These are phyloP conservation scores for Scomberomorus guttatus DNA, from an alignment of 2,797 vertebrate genomes.

Conservation along the genomic window DNA sequence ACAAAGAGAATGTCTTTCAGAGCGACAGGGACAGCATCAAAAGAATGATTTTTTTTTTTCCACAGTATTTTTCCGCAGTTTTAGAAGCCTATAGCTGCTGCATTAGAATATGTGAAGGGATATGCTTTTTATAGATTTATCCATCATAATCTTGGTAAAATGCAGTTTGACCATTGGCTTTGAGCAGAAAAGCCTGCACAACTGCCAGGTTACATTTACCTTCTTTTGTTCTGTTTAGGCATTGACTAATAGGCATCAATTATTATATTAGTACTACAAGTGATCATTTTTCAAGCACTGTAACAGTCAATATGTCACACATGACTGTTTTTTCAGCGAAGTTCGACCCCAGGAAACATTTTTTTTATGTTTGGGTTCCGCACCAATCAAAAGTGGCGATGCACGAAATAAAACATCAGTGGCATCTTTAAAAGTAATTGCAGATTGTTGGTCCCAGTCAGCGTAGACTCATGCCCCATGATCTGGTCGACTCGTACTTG, in stretches of 20 bases:
- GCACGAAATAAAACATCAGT: slow-evolving; percentile 39
- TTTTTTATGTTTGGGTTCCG: not conserved
- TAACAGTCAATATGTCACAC: slow-evolving; percentile 20
- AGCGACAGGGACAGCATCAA: slow-evolving; percentile 18
- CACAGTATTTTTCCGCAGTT: not conserved
- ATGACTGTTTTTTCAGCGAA: not conserved
- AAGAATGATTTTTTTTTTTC: slow-evolving; percentile 4
- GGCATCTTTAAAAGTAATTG: slow-evolving; percentile 36
- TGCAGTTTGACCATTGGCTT: not conserved
- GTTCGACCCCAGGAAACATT: not conserved
- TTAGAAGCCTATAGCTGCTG: not conserved
- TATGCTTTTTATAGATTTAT: not conserved
- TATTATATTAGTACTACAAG: not conserved
- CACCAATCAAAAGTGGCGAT: not conserved
- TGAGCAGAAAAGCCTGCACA: not conserved
- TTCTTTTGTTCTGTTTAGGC: not conserved
- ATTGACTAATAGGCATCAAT: not conserved
- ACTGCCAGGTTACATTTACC: not conserved
- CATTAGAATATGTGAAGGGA: not conserved
- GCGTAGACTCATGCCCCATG: slow-evolving; percentile 3
- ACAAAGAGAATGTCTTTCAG: slow-evolving; percentile 31
- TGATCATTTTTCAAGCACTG: slow-evolving; percentile 5
- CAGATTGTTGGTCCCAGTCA: slow-evolving; percentile 19
- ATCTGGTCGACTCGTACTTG: slow-evolving; percentile 24
- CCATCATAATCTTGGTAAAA: not conserved